Base-by-base conservation (phyloP, 2,888 invertebrate species). In the Polydrusus cervinus region DNA sequence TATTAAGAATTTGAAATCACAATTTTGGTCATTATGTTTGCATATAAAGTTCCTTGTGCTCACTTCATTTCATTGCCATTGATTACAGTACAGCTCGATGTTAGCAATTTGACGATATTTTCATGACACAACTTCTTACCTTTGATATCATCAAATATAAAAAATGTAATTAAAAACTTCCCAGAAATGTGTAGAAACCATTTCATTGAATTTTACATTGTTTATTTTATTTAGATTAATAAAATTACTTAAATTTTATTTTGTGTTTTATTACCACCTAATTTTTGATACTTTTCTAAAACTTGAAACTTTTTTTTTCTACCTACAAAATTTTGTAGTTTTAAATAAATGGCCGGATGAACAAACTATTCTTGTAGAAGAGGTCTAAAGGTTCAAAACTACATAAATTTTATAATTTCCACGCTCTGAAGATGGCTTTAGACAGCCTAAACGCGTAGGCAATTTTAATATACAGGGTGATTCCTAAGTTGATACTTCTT, bases 181-280 rank as follows among this genome's bases (percentile, higher is more conserved):
- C 70, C 65, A 71, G 49, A 38, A 60, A 70, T 40, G 62, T 62
- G 71, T 75, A 75, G 72, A 53, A 60, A 65, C 76, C 79, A 77
- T 81, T 81, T 81, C 77, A 81, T 82, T 81, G 78, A 81, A 78
- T 80, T 80, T 80, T 80, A 81, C 79, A 80, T 79, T 82, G 79
- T 82, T 81, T 80, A 80, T 82, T 82, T 74, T 82, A 81, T 80
- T 81, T 81, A 81, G 79, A 78, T 76, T 79, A 78, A 79, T 78
- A 79, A 79, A 78, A 79, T 16, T 71, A 71, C 57, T 53, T 62
- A 71, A 64, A 71, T 68, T 55, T 38, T 68, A 34, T 20, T 9
- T 68, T 43, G 25, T 66, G 34, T 20, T 47, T 62, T 62, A 30
- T 45, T 62, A 43, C 30, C 14, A 25, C 25, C 55, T 5, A 16